These are phyloP conservation scores for Smutsia temminckii DNA, from an alignment of 2,797 vertebrate species.

Conservation along the genomic window DNA sequence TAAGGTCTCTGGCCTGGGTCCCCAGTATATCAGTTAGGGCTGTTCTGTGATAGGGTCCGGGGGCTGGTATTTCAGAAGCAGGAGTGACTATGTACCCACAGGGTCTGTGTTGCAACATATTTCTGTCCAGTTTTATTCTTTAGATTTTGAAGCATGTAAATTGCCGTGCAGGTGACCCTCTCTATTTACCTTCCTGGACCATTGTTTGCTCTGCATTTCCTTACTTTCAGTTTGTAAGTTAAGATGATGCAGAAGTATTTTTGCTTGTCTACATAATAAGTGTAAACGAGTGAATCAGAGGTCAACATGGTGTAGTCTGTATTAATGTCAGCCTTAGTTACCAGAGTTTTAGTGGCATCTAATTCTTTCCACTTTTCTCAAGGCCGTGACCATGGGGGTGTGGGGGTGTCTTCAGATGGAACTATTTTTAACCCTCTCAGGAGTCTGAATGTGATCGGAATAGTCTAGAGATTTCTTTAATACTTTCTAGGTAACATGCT, in stretches of 20 bases:
- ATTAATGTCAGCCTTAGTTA: background rate
- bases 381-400: background rate
- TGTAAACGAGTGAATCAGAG: background rate
- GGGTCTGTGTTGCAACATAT: background rate
- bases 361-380: background rate
- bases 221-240: background rate
- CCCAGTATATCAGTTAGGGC: fast-evolving
- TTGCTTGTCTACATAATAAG: background rate
- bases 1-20: fast-evolving
- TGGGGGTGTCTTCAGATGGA: background rate
- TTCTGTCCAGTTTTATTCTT: background rate
- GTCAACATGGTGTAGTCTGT: background rate
- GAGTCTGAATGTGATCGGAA: background rate
- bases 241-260: background rate
- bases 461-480: background rate
- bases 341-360: background rate
- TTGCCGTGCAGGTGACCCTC: fast-evolving
- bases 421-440: background rate
- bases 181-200: background rate
- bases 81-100: fast-evolving
- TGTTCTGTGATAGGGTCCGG: no score
- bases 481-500: background rate
- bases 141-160: no score
- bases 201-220: background rate
- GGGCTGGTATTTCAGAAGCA: background rate